Conservation (phyloP, 2,888 invertebrate genomes). For the Drosophila atripex region DNA sequence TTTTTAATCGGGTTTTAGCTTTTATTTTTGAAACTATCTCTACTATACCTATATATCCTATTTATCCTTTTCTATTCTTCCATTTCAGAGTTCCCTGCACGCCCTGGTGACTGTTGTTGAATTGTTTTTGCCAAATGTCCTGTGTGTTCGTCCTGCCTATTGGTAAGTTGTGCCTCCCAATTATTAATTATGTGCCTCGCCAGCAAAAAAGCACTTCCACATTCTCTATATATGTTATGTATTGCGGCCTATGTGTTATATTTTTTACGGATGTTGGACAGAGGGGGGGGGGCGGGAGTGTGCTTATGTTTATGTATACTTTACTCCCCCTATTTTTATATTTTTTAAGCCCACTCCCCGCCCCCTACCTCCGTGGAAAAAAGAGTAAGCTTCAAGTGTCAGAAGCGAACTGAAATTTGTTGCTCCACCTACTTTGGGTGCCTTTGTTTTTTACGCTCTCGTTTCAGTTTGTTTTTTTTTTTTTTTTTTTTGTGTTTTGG, state of each 20-base stretch:
- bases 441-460: conserved; percentile 26
- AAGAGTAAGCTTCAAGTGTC: conserved; percentile 66
- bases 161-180: conserved; percentile 47
- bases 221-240: conserved; percentile 3
- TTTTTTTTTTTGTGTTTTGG: conserved; percentile 66
- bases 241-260: conserved; percentile 4
- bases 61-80: neutral
- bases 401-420: conserved; percentile 53
- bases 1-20: too few relatives aligned
- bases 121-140: too few relatives aligned
- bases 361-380: conserved; percentile 6
- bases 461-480: too few relatives aligned
- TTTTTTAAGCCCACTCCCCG: neutral
- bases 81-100: neutral
- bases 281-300: too few relatives aligned
- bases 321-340: neutral
- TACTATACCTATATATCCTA: neutral
- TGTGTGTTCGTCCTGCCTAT: conserved; percentile 4
- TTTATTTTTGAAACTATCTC: too few relatives aligned
- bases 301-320: conserved; percentile 25
- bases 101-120: neutral
- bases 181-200: conserved; percentile 60
- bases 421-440: conserved; percentile 62
- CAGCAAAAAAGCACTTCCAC: conserved; percentile 23
- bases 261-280: neutral